Evolutionary conservation across 2,888 invertebrate genomes (phyloP).

Genomic region (Thereva unica): DNA sequence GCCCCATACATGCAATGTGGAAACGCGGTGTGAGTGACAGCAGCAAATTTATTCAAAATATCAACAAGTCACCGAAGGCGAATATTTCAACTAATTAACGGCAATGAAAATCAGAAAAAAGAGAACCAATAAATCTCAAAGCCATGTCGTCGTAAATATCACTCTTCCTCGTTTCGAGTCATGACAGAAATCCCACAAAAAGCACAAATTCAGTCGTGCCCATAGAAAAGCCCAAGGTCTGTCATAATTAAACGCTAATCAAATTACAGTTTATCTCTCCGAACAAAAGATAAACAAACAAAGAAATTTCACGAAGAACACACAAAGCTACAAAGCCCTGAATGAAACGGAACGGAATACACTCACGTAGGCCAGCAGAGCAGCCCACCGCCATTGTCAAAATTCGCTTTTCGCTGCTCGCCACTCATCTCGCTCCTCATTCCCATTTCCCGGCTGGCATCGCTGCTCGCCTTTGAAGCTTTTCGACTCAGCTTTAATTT

Average conservation of each 20-base stretch:
- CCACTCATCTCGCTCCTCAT: background rate
- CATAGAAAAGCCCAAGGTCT: background rate
- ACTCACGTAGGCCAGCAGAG: background rate
- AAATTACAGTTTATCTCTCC: conserved; percentile 7
- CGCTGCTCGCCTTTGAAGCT: conserved; percentile 1
- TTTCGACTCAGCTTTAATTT: conserved; percentile 33
- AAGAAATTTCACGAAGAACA: background rate
- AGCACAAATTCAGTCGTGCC: too few species aligned
- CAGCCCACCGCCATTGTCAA: conserved; percentile 16
- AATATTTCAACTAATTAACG: too few species aligned
- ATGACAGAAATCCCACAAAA: background rate
- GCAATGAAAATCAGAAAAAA: too few species aligned
- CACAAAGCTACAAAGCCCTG: background rate
- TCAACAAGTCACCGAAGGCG: too few species aligned
- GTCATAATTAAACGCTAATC: conserved; percentile 21
- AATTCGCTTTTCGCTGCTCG: conserved; percentile 4
- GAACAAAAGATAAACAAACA: conserved; percentile 21
- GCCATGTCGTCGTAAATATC: background rate
- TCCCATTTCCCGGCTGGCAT: conserved; percentile 17
- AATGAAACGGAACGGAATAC: background rate
- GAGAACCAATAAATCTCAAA: too few species aligned
- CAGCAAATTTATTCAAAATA: too few species aligned
- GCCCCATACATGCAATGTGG: too few species aligned
- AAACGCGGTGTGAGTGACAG: too few species aligned
- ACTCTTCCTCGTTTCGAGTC: background rate